Evolutionary conservation across 2,113 vertebrate genomes (phyloP).

Genomic region (Thalassoma bifasciatum): DNA sequence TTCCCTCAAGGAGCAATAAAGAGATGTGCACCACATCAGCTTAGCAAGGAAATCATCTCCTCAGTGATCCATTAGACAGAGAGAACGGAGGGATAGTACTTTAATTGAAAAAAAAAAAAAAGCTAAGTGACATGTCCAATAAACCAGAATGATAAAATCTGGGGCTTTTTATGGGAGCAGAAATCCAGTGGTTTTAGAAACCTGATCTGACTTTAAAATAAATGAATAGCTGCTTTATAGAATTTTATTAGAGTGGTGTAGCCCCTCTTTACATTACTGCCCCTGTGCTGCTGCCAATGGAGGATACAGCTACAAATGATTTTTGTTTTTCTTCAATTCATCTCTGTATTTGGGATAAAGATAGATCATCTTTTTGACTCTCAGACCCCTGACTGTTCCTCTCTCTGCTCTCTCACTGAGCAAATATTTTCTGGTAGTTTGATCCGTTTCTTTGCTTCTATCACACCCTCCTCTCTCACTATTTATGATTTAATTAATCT

Average conservation of each 20-base stretch:
- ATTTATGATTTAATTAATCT: too few species aligned
- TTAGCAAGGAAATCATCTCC: constrained; percentile 6
- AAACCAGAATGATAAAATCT: constrained; percentile 1
- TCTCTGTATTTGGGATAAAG: too few species aligned
- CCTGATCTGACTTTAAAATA: neutral
- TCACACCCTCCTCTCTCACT: neutral
- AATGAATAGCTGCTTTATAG: neutral
- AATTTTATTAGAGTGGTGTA: neutral
- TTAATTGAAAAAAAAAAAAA: constrained; percentile 23
- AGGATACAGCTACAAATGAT: too few species aligned
- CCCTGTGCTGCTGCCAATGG: too few species aligned
- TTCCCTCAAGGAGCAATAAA: constrained; percentile 8
- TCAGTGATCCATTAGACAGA: constrained; percentile 25
- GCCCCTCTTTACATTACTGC: too few species aligned
- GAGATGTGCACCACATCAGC: neutral
- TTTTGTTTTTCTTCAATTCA: too few species aligned
- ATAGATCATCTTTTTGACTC: neutral
- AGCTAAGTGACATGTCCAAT: neutral
- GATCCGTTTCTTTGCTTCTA: neutral
- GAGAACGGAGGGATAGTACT: neutral
- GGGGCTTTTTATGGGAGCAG: neutral
- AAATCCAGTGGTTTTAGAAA: neutral
- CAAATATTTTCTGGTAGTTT: neutral
- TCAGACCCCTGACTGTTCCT: neutral
- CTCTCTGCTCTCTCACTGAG: neutral